Evolutionary conservation across 1,140 invertebrate species (phyloP).

Genomic region (Lepeophtheirus salmonis): DNA sequence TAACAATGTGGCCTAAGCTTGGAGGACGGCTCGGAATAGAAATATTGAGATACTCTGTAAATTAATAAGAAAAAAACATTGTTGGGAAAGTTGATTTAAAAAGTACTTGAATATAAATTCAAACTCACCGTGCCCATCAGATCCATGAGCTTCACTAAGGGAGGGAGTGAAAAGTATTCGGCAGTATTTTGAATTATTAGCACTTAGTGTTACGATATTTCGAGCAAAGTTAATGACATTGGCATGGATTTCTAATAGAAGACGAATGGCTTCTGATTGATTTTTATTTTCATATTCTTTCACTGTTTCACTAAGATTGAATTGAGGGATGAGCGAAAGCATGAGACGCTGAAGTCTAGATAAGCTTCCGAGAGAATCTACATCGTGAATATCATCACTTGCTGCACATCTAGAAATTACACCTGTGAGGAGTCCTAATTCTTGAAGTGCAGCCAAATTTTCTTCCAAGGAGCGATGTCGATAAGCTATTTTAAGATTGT

Average conservation of each 20-base stretch:
- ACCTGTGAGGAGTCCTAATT: slow-evolving; percentile 11
- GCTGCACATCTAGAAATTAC: not conserved
- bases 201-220: not conserved
- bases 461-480: not conserved
- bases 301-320: slow-evolving; percentile 12
- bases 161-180: slow-evolving; percentile 7
- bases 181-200: slow-evolving; percentile 5
- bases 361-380: not conserved
- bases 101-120: not conserved
- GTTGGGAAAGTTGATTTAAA: not conserved
- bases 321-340: slow-evolving; percentile 8
- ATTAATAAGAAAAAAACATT: not conserved
- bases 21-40: slow-evolving; percentile 7
- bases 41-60: not conserved
- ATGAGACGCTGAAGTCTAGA: slow-evolving; percentile 13
- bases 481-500: not conserved
- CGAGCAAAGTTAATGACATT: not conserved
- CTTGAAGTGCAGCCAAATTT: not conserved
- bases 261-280: not conserved
- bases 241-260: slow-evolving; percentile 6
- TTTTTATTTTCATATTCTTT: not conserved
- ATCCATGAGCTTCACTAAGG: not conserved
- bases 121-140: not conserved
- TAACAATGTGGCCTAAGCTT: not conserved
- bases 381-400: not conserved